A percentile compares a stretch with the other conserved stretches of the same genome.
Evolutionary conservation across 1,140 invertebrate species (phyloP).

Genomic region (Drosophila simulans): DNA sequence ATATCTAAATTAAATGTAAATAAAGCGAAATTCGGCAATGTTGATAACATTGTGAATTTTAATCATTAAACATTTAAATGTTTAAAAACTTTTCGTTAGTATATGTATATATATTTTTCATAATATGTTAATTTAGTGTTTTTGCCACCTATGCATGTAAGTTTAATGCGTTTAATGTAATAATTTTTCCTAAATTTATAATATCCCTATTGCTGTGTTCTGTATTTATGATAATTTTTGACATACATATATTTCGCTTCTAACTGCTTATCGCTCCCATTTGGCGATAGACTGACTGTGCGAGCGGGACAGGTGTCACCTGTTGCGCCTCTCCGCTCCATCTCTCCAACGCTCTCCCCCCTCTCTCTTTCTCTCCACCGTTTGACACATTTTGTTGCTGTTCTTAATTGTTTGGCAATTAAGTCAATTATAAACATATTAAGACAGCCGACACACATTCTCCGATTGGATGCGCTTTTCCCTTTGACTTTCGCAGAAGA

Average conservation of each 20-base stretch:
- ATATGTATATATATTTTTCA: not conserved
- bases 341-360: not conserved
- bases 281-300: slow-evolving; percentile 9
- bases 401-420: slow-evolving; percentile 70
- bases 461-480: slow-evolving; percentile 12
- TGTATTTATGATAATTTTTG: not conserved
- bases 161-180: no score
- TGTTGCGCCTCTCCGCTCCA: slow-evolving; percentile 8
- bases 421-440: slow-evolving; percentile 74
- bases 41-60: no score
- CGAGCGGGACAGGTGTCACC: slow-evolving; percentile 13
- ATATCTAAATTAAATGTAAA: not conserved
- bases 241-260: slow-evolving; percentile 14
- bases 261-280: slow-evolving; percentile 62
- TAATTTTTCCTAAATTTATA: not conserved
- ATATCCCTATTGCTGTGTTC: not conserved
- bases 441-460: slow-evolving; percentile 62
- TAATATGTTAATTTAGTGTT: not conserved
- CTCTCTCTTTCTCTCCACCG: not conserved
- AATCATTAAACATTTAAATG: no score
- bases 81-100: not conserved
- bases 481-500: slow-evolving; percentile 17
- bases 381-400: slow-evolving; percentile 40
- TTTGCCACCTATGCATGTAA: no score
- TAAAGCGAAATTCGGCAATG: not conserved